Evolutionary conservation across 2,797 vertebrate species (phyloP).

Genomic region (Phoeniculus purpureus): DNA sequence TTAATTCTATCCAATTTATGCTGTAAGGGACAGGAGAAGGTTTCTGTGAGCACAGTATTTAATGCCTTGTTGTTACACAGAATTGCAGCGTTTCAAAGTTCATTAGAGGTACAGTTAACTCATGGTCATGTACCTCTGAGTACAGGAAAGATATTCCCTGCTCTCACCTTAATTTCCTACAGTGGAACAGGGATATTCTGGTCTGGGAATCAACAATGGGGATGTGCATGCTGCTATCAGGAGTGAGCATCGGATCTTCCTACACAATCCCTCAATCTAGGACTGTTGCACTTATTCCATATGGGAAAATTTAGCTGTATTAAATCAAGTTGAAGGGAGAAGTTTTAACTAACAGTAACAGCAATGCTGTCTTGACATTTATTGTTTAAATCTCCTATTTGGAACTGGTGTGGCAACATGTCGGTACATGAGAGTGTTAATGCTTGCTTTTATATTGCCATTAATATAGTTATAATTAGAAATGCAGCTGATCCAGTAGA

Average conservation of each 20-base stretch:
- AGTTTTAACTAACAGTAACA: conserved; percentile 33
- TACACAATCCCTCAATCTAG: neutral
- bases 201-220: neutral
- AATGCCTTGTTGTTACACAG: conserved; percentile 17
- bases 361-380: neutral
- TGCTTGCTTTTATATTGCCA: conserved; percentile 32
- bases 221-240: neutral
- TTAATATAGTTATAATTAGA: conserved; percentile 74
- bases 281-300: neutral
- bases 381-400: neutral
- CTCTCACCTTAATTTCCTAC: conserved; percentile 28
- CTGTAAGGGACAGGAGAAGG: neutral
- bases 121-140: neutral
- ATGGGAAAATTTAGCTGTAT: conserved; percentile 26
- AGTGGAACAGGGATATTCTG: neutral
- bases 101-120: neutral
- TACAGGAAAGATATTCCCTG: neutral
- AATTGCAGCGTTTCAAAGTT: conserved; percentile 11
- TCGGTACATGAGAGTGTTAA: neutral
- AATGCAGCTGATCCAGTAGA: conserved; percentile 61
- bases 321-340: conserved; percentile 27
- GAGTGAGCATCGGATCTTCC: neutral
- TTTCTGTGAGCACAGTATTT: neutral
- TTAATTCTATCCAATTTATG: conserved; percentile 30
- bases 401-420: neutral